Base-by-base conservation (phyloP, 53 echinoderm and acorn worm genomes). In the Holothuria leucospilota region DNA sequence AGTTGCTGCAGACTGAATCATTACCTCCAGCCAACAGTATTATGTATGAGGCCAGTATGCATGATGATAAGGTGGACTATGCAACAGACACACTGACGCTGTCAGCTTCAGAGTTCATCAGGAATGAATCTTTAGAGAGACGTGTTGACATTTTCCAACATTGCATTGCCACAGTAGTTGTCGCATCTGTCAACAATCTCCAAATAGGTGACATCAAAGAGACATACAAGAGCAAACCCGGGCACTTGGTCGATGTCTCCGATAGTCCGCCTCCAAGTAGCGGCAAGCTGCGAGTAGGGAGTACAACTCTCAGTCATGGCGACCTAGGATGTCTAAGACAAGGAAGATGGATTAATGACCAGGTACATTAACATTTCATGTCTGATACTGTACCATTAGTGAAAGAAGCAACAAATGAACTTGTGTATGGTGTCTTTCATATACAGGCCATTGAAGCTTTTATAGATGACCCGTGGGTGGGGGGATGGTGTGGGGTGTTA, bases 261-360 rank as follows among this genome's bases (percentile, higher is more conserved):
- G 18, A 20, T 26, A 12, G 13, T 20, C 13, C 30, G 24, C 72
- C 1, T 21, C 5, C 2, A 30, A 29, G 13, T 14, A 72, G 14
- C 13, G 72, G 72, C 38, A 72, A 72, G 39, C 72, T 72, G 29
- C 30, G 72, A 72, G 39, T 72, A 38, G 72, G 72, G 13, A 72
- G 11, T 11, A 72, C 72, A 21, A 29, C 72, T 12, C 39, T 72
- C 39, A 72, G 14, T 6, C 72, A 72, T 41, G 39, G 0, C 14
- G 72, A 72, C 21, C 39, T 72, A 38, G 72, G 14, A 29, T 15
- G 29, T 40, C 38, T 72, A 14, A 26, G 72, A 72, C 40, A 26
- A 13, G 72, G 72, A 20, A 72, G 39, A 26, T 30, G 39, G 72
- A 26, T 72, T 21, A 72, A 72, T 20, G 68, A 24, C 11, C 16